Base-by-base conservation (phyloP, 1,140 invertebrate species). In the Drosophila grimshawi region DNA sequence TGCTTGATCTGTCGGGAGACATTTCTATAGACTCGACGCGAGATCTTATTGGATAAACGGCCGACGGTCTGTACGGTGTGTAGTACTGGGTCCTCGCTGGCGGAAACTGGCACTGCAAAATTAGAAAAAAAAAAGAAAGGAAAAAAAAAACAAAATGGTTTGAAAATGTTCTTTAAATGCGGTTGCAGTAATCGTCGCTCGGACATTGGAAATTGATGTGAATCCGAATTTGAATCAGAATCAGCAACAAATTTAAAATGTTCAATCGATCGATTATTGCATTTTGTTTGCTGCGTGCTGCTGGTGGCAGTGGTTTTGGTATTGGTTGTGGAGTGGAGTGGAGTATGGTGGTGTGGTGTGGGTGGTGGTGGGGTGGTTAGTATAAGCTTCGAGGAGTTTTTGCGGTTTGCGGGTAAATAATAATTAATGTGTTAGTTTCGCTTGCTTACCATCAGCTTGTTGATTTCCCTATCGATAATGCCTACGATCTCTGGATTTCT, bases 11-110 rank as follows among this genome's bases (percentile, higher is more conserved):
- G 94, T 57, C 91, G 83, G 32, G 94, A 93, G 51, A 95, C 93
- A 89, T 95, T 94, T 64, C 94, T 88, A 93, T 95, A 96, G 43
- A 96, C 94, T 41, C 95, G 93, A 39, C 94, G 93, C 35, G 95
- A 94, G 27, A 95, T 94, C 92, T 96, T 96, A 69, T 95, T 95
- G 43, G 95, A 96, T 63, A 96, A 93, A 10, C 94, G 93, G 3
- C 95, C 95, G 32, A 96, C 94, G 0, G 95, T 96, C 93, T 96
- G 95, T 37, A 95, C 93, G 4, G 95, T 95, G 92, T 95, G 95
- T 51, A 95, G 80, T 8, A 95, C 94, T 77, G 95, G 95, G 88
- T 96, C 95, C 75, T 93, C 94, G 67, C 93, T 93, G 33, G 92
- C 94, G 45, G 94, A 93, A 76, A 94, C 93, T 76, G 94, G 94